These are phyloP conservation scores for Molossus molossus DNA, from an alignment of 2,797 vertebrate species.

Conservation along the genomic window DNA sequence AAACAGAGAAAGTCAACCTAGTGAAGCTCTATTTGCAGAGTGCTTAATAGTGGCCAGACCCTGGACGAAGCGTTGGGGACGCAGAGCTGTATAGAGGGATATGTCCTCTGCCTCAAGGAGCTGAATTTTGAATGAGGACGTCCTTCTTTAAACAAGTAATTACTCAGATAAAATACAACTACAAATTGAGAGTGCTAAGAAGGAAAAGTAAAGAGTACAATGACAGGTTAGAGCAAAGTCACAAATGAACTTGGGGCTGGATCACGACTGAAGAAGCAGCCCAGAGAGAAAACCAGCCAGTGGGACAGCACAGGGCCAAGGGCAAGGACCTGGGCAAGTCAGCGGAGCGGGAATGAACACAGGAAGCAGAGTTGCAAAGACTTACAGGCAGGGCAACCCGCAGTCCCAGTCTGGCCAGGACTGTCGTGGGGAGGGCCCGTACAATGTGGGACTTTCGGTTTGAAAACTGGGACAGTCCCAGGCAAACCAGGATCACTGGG, in stretches of 20 bases:
- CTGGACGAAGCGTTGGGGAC: background rate
- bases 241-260: background rate
- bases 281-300: background rate
- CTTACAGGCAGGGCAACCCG: rapidly evolving
- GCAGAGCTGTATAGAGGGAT: background rate
- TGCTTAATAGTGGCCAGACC: background rate
- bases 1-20: background rate
- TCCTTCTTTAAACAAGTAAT: background rate
- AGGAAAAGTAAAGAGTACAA: background rate
- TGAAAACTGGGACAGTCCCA: background rate
- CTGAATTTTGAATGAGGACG: slow-evolving; percentile 1
- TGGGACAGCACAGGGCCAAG: background rate
- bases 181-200: background rate
- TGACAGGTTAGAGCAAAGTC: background rate
- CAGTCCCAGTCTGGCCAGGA: background rate
- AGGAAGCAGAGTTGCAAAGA: background rate
- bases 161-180: background rate
- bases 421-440: background rate
- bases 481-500: background rate
- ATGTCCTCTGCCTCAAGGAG: background rate
- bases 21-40: background rate
- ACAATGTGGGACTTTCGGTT: background rate
- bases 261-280: background rate
- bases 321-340: background rate
- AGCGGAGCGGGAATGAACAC: background rate